Conservation (phyloP, 2,888 invertebrate genomes). For the Mesorhabditis sp. region DNA sequence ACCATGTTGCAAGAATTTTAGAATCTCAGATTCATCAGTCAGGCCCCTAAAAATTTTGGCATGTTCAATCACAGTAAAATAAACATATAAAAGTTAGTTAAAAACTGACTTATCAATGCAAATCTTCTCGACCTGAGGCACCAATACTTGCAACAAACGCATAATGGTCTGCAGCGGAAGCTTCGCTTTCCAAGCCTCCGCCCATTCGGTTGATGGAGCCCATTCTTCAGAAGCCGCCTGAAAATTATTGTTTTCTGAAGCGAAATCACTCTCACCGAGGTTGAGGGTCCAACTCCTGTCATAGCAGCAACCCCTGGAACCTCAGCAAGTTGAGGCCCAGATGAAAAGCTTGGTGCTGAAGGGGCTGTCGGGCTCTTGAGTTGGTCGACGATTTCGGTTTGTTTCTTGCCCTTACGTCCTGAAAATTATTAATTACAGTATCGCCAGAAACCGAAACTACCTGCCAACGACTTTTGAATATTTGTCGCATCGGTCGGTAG, state of each 20-base stretch:
- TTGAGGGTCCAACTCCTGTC: slow-evolving; percentile 9
- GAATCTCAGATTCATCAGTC: slow-evolving; percentile 97
- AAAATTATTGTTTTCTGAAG: not conserved
- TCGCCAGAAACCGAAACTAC: slow-evolving; percentile 54
- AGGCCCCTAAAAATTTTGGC: slow-evolving; percentile 71
- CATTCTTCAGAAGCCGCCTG: slow-evolving; percentile 63
- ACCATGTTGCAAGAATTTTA: slow-evolving; percentile 96
- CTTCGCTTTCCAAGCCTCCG: slow-evolving; percentile 87
- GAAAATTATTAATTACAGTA: slow-evolving; percentile 7
- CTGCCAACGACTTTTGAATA: slow-evolving; percentile 73
- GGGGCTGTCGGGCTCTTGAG: slow-evolving; percentile 38
- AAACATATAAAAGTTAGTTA: not conserved
- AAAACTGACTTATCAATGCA: slow-evolving; percentile 89
- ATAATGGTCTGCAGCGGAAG: slow-evolving; percentile 97
- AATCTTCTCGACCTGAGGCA: slow-evolving; percentile 99
- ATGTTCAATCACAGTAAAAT: too few relatives aligned
- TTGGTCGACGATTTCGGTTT: slow-evolving; percentile 41
- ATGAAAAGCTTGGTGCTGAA: slow-evolving; percentile 24
- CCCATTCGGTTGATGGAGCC: slow-evolving; percentile 94
- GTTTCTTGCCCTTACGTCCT: slow-evolving; percentile 16
- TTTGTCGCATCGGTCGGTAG: slow-evolving; percentile 86
- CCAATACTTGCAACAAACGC: slow-evolving; percentile 92
- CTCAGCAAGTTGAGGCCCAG: slow-evolving; percentile 64
- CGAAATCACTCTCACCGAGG: slow-evolving; percentile 19
- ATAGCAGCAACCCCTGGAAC: not conserved